Evolutionary conservation across 2,113 vertebrate genomes (phyloP).

Genomic region (Python bivittatus): DNA sequence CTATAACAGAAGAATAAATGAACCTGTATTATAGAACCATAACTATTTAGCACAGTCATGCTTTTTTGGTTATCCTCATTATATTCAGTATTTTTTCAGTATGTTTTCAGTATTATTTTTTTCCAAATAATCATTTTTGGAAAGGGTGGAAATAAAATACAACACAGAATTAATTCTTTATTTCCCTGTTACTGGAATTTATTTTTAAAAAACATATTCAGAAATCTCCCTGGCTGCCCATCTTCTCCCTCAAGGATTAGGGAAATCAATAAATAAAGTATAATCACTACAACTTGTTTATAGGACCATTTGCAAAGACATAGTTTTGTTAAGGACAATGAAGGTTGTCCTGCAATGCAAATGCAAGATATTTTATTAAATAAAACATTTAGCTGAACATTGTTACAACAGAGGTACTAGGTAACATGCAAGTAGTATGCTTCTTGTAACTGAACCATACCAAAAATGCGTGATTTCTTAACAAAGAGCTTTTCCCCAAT

Average conservation of each 20-base stretch:
- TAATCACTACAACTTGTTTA: background rate
- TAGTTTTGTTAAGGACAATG: background rate
- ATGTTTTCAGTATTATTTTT: background rate
- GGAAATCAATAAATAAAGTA: background rate
- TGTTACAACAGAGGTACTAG: fast-evolving
- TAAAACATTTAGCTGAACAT: background rate
- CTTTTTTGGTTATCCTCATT: background rate
- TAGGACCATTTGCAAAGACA: background rate
- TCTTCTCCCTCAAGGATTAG: background rate
- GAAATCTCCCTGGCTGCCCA: background rate
- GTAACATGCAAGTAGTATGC: background rate
- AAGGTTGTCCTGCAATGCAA: background rate
- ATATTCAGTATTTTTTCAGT: background rate
- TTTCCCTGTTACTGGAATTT: background rate
- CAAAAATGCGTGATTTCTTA: background rate
- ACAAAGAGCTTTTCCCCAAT: background rate
- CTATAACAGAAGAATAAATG: background rate
- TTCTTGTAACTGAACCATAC: background rate
- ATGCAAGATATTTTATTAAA: background rate
- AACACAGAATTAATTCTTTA: background rate
- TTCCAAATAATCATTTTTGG: background rate
- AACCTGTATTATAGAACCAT: background rate
- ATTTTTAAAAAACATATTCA: background rate
- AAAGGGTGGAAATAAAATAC: background rate
- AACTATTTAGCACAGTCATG: background rate